Evolutionary conservation across 2,888 invertebrate genomes (phyloP).

Genomic region (Microctonus brassicae): DNA sequence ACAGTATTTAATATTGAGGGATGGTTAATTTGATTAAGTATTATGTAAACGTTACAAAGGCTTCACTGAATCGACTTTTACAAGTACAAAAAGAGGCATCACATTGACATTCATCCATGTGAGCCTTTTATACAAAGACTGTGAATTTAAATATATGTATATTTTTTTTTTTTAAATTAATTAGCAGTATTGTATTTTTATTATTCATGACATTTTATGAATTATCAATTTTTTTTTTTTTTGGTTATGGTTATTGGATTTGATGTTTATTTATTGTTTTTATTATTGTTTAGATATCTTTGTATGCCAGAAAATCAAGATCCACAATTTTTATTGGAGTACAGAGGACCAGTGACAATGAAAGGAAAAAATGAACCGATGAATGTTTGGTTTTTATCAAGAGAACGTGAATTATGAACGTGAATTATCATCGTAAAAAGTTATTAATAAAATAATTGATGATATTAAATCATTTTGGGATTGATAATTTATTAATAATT

Average conservation of each 20-base stretch:
- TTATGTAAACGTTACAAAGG: conserved; percentile 53
- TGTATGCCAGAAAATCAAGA: conserved; percentile 87
- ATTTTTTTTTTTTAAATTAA: no score
- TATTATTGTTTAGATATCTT: conserved; percentile 75
- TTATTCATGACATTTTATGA: background rate
- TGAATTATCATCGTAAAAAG: background rate
- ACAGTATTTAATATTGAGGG: conserved; percentile 18
- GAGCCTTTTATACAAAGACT: no score
- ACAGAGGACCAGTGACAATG: conserved; percentile 91
- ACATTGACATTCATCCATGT: background rate
- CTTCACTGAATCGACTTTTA: conserved; percentile 50
- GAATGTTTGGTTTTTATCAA: conserved; percentile 90
- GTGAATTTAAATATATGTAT: no score
- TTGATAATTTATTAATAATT: background rate
- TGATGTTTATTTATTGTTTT: no score
- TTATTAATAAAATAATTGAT: background rate
- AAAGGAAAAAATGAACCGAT: conserved; percentile 95
- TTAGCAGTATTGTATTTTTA: background rate
- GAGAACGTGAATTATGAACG: conserved; percentile 61
- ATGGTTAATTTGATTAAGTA: conserved; percentile 61
- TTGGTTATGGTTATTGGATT: no score
- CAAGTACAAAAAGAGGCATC: background rate
- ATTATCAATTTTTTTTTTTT: background rate
- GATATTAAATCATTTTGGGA: background rate
- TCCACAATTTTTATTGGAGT: conserved; percentile 85